A percentile compares a stretch with the other conserved stretches of the same genome.
Conservation (phyloP, 1,140 invertebrate genomes). For the Eubasilissa regina region DNA sequence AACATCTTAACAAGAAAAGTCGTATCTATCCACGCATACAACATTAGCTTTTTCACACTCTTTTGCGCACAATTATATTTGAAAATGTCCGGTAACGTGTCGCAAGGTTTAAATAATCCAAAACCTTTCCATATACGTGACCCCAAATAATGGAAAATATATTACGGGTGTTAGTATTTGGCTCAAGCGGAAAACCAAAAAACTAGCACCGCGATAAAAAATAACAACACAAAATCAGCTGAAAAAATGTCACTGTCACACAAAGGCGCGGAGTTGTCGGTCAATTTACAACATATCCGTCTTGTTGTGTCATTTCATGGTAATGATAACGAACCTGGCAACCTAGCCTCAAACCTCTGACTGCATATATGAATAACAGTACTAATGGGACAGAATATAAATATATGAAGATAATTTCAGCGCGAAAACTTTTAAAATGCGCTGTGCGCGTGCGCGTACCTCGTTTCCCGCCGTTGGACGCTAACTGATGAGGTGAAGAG, state of each 20-base stretch:
- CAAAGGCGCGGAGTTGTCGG: not conserved
- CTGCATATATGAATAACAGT: constrained; percentile 4
- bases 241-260: constrained; percentile 21
- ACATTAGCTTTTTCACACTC: too few species aligned
- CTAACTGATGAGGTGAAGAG: constrained; percentile 20
- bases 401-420: constrained; percentile 1
- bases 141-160: not conserved
- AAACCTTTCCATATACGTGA: too few species aligned
- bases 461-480: constrained; percentile 26
- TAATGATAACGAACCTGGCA: not conserved
- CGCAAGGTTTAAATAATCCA: too few species aligned
- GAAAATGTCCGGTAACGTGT: too few species aligned
- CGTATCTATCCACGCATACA: too few species aligned
- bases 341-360: constrained; percentile 26
- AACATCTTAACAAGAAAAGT: too few species aligned
- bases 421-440: constrained; percentile 18
- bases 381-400: not conserved
- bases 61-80: too few species aligned
- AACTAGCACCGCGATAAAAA: not conserved
- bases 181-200: not conserved
- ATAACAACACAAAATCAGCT: too few species aligned
- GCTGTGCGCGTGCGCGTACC: constrained; percentile 13
- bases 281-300: constrained; percentile 22
- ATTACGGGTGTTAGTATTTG: not conserved
- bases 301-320: constrained; percentile 10